phyloP scores from a whole-genome alignment of 2,797 vertebrate genomes.

The Amphiprion clarkii region DNA sequence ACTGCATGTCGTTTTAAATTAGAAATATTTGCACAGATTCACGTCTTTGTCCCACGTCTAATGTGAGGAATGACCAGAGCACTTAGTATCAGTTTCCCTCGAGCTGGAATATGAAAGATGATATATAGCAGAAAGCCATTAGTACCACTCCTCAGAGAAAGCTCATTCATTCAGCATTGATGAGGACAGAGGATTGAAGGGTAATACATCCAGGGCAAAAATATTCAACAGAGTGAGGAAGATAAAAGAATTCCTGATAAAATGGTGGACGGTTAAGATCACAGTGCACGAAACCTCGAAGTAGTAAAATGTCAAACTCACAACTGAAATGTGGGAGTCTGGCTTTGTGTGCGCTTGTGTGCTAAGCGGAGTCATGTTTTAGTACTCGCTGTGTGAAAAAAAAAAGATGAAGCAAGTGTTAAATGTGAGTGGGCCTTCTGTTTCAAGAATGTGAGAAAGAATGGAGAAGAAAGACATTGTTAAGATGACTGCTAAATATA shows the following conservation, averaged over 20 bases:
- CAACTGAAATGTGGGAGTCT: constrained; percentile 22
- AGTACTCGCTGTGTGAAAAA: constrained; percentile 42
- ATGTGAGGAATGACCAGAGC: constrained; percentile 27
- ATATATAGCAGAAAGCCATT: constrained; percentile 60
- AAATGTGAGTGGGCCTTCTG: constrained; percentile 56
- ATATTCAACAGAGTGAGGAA: constrained; percentile 35
- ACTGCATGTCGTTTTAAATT: constrained; percentile 8
- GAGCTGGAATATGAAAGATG: constrained; percentile 50
- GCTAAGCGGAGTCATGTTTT: constrained; percentile 34
- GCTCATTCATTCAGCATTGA: constrained; percentile 55
- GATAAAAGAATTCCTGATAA: constrained; percentile 35
- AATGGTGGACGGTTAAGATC: constrained; percentile 27
- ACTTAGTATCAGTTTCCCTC: constrained; percentile 43
- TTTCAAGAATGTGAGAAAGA: constrained; percentile 62
- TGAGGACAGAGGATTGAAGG: constrained; percentile 32
- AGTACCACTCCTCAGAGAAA: constrained; percentile 50
- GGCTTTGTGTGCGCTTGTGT: constrained; percentile 5
- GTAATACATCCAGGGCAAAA: constrained; percentile 26
- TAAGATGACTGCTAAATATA: constrained; percentile 82
- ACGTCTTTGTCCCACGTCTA: constrained; percentile 25
- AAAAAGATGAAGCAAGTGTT: constrained; percentile 46
- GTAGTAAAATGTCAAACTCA: constrained; percentile 34
- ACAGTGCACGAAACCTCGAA: constrained; percentile 13
- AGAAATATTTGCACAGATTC: not conserved
- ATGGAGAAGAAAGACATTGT: constrained; percentile 66